A percentile compares a stretch with the other conserved stretches of the same genome.
Conservation (phyloP, 2,113 vertebrate species). For the Siniperca knerii region DNA sequence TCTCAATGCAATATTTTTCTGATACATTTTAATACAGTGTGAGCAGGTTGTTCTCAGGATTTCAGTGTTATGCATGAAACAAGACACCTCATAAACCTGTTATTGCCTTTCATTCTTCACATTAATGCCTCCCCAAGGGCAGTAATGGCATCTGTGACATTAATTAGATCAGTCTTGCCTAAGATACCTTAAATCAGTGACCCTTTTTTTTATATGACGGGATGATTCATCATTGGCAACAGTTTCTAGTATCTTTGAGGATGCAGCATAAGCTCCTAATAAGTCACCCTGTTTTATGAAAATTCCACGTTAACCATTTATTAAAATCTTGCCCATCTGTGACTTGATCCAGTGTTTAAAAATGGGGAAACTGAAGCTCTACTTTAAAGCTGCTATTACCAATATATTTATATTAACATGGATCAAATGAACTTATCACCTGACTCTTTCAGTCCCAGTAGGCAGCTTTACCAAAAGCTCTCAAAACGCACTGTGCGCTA, state of each 20-base stretch:
- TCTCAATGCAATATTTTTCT: neutral
- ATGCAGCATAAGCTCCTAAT: neutral
- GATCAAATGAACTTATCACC: neutral
- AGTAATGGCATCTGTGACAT: constrained; percentile 14
- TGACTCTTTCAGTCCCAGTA: neutral
- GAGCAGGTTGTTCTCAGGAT: constrained; percentile 10
- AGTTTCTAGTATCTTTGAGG: neutral
- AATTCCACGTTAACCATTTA: constrained; percentile 30
- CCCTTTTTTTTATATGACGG: constrained; percentile 16
- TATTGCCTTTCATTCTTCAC: constrained; percentile 23
- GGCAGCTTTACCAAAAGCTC: neutral
- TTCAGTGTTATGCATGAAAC: neutral
- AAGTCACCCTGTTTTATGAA: constrained; percentile 1
- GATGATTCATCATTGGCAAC: constrained; percentile 26
- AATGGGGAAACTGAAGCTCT: neutral
- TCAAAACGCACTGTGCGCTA: neutral
- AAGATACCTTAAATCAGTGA: constrained; percentile 31
- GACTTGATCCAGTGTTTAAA: neutral
- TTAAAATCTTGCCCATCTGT: neutral
- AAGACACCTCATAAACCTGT: constrained; percentile 19
- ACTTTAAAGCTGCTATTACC: neutral
- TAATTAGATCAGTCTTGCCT: constrained; percentile 39
- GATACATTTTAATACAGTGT: constrained; percentile 11
- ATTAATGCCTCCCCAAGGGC: constrained; percentile 15
- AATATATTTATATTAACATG: neutral